A percentile compares a stretch with the other conserved stretches of the same genome.
Evolutionary conservation across 2,888 invertebrate genomes (phyloP).

Genomic region (Nomada fabriciana): DNA sequence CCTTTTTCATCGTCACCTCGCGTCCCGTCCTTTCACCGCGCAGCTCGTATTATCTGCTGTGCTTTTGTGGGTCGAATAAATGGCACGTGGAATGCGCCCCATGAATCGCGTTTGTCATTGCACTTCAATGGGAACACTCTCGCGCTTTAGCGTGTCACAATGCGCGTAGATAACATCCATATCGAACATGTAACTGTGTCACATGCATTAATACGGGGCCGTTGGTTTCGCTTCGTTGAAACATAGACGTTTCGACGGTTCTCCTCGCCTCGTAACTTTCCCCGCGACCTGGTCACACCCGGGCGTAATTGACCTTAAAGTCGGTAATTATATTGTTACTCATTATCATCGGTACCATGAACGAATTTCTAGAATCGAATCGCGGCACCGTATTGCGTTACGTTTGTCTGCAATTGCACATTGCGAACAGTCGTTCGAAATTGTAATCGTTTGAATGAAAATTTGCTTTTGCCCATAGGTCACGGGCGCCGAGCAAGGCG

Average conservation of each 20-base stretch:
- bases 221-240: background rate
- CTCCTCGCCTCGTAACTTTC: background rate
- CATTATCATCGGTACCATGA: too few relatives aligned
- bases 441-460: background rate
- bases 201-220: background rate
- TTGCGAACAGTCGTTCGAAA: background rate
- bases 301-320: too few relatives aligned
- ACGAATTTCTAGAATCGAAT: too few relatives aligned
- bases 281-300: background rate
- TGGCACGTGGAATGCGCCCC: conserved; percentile 4
- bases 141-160: conserved; percentile 31
- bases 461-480: conserved; percentile 85
- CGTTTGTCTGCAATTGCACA: background rate
- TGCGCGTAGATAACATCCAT: conserved; percentile 42
- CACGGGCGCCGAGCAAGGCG: conserved; percentile 92
- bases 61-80: background rate
- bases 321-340: background rate
- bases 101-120: conserved; percentile 34
- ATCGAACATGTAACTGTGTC: conserved; percentile 29
- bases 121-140: conserved; percentile 32
- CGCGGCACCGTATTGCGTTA: too few relatives aligned
- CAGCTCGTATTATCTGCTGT: background rate
- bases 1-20: too few relatives aligned
- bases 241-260: background rate
- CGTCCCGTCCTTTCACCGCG: background rate